A percentile compares a stretch with the other conserved stretches of the same genome.
Conservation (phyloP, 2,888 invertebrate genomes). For the Archips xylosteana region DNA sequence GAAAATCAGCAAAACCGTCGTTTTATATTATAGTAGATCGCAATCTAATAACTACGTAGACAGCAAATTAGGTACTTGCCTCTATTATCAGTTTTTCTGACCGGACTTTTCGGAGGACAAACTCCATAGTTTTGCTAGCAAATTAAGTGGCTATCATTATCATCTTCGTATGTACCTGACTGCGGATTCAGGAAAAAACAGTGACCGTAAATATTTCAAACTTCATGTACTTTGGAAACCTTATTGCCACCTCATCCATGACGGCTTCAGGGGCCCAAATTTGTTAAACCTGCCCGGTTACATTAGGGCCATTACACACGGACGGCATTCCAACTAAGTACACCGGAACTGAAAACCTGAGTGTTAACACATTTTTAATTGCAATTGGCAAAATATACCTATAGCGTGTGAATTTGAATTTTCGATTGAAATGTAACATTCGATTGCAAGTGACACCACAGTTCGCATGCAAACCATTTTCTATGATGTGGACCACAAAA, state of each 20-base stretch:
- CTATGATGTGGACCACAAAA: too few species aligned
- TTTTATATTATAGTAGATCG: slow-evolving; percentile 34
- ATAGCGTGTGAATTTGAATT: too few species aligned
- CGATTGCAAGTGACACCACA: too few species aligned
- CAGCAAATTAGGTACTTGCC: slow-evolving; percentile 17
- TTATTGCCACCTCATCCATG: background rate
- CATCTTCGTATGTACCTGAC: background rate
- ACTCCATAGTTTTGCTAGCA: background rate
- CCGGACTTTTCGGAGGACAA: slow-evolving; percentile 22
- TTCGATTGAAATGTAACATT: too few species aligned
- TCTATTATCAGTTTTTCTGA: slow-evolving; percentile 23
- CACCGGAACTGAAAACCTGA: too few species aligned
- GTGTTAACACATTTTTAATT: too few species aligned
- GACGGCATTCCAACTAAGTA: too few species aligned
- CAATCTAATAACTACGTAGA: slow-evolving; percentile 21
- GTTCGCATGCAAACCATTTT: too few species aligned
- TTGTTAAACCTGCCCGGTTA: background rate
- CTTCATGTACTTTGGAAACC: background rate
- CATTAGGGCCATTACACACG: too few species aligned
- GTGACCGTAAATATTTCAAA: background rate
- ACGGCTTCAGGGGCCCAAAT: too few species aligned
- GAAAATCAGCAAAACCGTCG: slow-evolving; percentile 13
- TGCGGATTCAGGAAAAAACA: slow-evolving; percentile 2
- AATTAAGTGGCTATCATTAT: slow-evolving; percentile 8
- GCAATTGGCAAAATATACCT: too few species aligned